Percentiles rank a stretch among this genome's conserved stretches.
phyloP scores from a whole-genome alignment of 2,888 invertebrate genomes.

The Leptogaster cylindrica region DNA sequence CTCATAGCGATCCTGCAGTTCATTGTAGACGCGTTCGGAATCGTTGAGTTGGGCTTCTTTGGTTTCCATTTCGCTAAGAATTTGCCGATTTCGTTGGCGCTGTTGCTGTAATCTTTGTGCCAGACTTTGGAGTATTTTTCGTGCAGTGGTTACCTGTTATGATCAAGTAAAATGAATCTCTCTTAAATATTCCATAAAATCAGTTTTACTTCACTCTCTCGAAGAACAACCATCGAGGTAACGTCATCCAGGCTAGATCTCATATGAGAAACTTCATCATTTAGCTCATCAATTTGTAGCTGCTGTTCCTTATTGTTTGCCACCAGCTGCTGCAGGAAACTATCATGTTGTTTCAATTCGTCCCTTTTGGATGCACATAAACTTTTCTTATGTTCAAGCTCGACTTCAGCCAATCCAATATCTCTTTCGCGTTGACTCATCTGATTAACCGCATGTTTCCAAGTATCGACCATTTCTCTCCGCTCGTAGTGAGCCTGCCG shows the following conservation, averaged over 20 bases:
- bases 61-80: slow-evolving; percentile 50
- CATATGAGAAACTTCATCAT: slow-evolving; percentile 59
- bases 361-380: slow-evolving; percentile 57
- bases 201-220: slow-evolving; percentile 57
- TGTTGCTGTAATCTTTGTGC: slow-evolving; percentile 55
- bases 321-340: slow-evolving; percentile 64
- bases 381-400: slow-evolving; percentile 52
- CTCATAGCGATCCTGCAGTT: slow-evolving; percentile 52
- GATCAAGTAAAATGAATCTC: not conserved
- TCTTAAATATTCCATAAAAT: not conserved
- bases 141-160: slow-evolving; percentile 53
- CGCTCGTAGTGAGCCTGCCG: slow-evolving; percentile 70
- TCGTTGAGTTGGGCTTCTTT: slow-evolving; percentile 51
- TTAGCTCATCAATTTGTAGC: slow-evolving; percentile 59
- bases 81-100: slow-evolving; percentile 56
- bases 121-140: slow-evolving; percentile 57
- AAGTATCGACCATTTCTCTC: slow-evolving; percentile 72
- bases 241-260: slow-evolving; percentile 56
- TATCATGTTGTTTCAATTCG: slow-evolving; percentile 62
- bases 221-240: slow-evolving; percentile 55
- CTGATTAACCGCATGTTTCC: slow-evolving; percentile 74
- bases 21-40: slow-evolving; percentile 48
- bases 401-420: slow-evolving; percentile 66
- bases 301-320: slow-evolving; percentile 65
- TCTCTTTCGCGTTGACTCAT: slow-evolving; percentile 73